phyloP scores from a whole-genome alignment of 2,888 invertebrate species.

The Eumacrocentrus americanus region DNA sequence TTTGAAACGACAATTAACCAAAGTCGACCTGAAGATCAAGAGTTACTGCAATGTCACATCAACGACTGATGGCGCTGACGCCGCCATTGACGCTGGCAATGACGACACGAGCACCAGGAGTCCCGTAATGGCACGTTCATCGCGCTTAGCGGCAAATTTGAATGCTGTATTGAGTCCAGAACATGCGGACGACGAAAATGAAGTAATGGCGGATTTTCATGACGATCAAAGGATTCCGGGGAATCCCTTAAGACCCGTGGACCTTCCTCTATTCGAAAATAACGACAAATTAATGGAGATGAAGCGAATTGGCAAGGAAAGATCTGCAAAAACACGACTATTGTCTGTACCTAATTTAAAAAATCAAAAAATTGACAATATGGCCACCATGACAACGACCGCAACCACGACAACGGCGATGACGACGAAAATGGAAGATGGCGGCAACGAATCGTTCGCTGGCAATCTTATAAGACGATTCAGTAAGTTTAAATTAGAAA shows the following conservation, averaged over 20 bases:
- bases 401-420: conserved; percentile 13
- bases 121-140: conserved; percentile 26
- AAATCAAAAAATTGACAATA: conserved; percentile 63
- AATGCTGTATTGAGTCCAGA: conserved; percentile 6
- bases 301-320: too few species aligned
- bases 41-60: conserved; percentile 58
- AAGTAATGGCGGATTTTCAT: neutral
- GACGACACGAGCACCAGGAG: conserved; percentile 22
- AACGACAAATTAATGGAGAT: conserved; percentile 53
- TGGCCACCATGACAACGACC: conserved; percentile 48
- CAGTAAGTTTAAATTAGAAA: conserved; percentile 72
- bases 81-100: conserved; percentile 5
- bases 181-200: conserved; percentile 10
- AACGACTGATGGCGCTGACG: conserved; percentile 12
- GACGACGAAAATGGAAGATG: conserved; percentile 8
- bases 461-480: conserved; percentile 82
- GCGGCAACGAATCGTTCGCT: conserved; percentile 65
- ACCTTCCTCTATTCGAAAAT: conserved; percentile 68
- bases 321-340: conserved; percentile 73
- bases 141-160: conserved; percentile 15
- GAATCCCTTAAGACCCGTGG: conserved; percentile 65
- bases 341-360: conserved; percentile 82
- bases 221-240: conserved; percentile 5
- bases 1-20: conserved; percentile 81
- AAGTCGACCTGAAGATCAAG: conserved; percentile 77